These are phyloP conservation scores for Halcyon malimbica DNA, from an alignment of 2,113 vertebrate genomes.

Conservation along the genomic window DNA sequence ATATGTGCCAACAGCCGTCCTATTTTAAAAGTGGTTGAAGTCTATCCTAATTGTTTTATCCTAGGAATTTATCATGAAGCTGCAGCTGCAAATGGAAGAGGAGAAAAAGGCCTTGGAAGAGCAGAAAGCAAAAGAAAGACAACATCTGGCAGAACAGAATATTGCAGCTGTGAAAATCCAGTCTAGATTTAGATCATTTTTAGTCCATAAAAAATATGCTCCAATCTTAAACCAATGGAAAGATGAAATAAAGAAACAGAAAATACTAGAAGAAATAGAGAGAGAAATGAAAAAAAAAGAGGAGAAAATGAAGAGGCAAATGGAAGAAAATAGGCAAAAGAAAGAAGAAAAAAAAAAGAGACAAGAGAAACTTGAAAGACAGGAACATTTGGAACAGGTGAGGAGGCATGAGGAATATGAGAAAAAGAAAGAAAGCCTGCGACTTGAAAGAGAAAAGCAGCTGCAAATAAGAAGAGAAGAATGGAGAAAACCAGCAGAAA, in stretches of 20 bases:
- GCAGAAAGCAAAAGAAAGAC: constrained; percentile 72
- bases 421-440: constrained; percentile 70
- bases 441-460: constrained; percentile 56
- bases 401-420: constrained; percentile 67
- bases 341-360: constrained; percentile 44
- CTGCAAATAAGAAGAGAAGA: constrained; percentile 21
- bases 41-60: not conserved
- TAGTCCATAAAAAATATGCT: constrained; percentile 63
- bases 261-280: constrained; percentile 40
- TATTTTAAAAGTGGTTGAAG: not conserved
- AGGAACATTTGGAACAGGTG: constrained; percentile 47
- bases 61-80: constrained; percentile 80
- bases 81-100: constrained; percentile 80
- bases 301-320: constrained; percentile 42
- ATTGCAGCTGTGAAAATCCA: constrained; percentile 82
- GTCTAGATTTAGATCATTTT: constrained; percentile 74
- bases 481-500: not conserved
- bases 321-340: constrained; percentile 58
- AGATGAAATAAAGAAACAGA: constrained; percentile 63
- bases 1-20: not conserved
- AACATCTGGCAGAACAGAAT: constrained; percentile 41
- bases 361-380: constrained; percentile 46
- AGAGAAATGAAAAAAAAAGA: constrained; percentile 67
- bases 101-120: constrained; percentile 79
- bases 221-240: constrained; percentile 68